phyloP scores from a whole-genome alignment of 1,140 invertebrate species.

The Drosophila subpulchrella region DNA sequence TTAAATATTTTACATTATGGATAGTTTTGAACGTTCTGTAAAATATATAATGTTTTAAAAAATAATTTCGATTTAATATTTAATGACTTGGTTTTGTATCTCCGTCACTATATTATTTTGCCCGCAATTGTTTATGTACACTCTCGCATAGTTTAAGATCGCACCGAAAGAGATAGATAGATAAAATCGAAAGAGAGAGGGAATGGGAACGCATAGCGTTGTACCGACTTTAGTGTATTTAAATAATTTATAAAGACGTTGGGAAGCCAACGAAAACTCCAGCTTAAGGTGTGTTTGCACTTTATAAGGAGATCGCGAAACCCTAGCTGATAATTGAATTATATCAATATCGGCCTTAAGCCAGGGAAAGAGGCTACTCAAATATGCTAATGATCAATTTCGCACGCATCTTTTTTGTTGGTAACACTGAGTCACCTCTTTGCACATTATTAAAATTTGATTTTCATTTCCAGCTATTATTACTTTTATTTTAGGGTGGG shows the following conservation, averaged over 20 bases:
- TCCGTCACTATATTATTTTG: background rate
- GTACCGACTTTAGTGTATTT: constrained; percentile 6
- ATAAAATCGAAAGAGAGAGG: constrained; percentile 11
- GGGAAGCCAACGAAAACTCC: background rate
- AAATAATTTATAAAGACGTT: constrained; percentile 11
- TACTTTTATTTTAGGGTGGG: constrained; percentile 38
- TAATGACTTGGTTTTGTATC: no score
- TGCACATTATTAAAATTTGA: constrained; percentile 25
- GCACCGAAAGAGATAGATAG: background rate
- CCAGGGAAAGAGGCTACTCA: constrained; percentile 21
- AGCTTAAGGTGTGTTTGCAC: background rate
- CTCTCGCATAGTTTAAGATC: constrained; percentile 2
- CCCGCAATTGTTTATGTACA: constrained; percentile 16
- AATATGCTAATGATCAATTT: background rate
- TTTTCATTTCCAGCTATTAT: constrained; percentile 30
- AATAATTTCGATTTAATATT: no score
- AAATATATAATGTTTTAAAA: no score
- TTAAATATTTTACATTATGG: no score
- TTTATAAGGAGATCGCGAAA: background rate
- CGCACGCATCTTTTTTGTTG: constrained; percentile 7
- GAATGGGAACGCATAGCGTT: background rate
- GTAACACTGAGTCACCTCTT: constrained; percentile 21
- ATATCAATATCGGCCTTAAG: constrained; percentile 13
- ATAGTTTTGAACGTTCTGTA: no score
- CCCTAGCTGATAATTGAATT: constrained; percentile 15